Base-by-base conservation (phyloP, 2,888 invertebrate species). In the Acanthosepion esculentum region DNA sequence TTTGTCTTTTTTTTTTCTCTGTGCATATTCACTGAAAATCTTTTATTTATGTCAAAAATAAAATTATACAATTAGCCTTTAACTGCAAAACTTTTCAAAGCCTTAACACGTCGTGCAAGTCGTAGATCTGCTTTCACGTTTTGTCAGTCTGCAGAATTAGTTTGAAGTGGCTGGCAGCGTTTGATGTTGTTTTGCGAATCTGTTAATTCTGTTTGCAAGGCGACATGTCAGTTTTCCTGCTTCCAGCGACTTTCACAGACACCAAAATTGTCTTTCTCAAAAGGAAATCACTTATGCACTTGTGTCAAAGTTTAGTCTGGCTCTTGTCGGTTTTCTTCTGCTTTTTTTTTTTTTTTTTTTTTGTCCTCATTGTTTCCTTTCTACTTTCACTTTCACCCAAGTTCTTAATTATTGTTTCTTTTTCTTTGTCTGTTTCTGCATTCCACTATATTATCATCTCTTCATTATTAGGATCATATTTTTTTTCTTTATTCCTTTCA, bases 71-170 rank as follows among this genome's bases (percentile, higher is more conserved):
- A 78, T 78, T 78, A 59, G 59, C 59, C 59, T 59, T 6, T 59
- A 78, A 78, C 78, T 33, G n/a, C n/a, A n/a, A n/a, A 78, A 78
- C n/a, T 78, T 78, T 78, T 78, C 78, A 78, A 78, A 78, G 78
- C 33, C 78, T 78, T 78, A 78, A 78, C 33, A 78, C 78, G 2
- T 78, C 18, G n/a, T n/a, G 78, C 33, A n/a, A 64, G 64, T 64
- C 64, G 20, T 23, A 78, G 78, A 78, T 78, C 33, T 78, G n/a
- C 78, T 33, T 78, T 78, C 78, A n/a, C n/a, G 33, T 78, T 78
- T 78, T 33, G 78, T 18, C 33, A n/a, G 78, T 78, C 78, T 78
- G n/a, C 33, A 78, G 78, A 78, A 78, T 78, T n/a, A 78, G 78
- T 78, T 78, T 33, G n/a, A n/a, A 33, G 78, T n/a, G 78, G n/a